Evolutionary conservation across 1,140 invertebrate genomes (phyloP), one percentile per base, ranked within the genome.

Genomic region (Protaetia brevitarsis): DNA sequence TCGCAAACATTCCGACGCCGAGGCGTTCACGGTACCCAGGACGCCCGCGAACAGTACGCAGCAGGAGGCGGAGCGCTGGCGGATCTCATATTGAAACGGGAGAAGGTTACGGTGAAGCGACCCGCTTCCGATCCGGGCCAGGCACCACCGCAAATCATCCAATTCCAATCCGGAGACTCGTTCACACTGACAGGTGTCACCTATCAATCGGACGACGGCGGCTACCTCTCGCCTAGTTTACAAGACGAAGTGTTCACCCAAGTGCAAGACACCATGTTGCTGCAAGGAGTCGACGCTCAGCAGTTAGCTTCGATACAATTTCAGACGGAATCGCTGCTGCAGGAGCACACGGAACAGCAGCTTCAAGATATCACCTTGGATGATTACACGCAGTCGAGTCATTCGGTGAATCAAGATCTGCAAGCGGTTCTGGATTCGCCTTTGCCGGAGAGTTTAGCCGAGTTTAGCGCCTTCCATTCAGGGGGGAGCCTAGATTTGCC

Each of bases 161-260:
- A 84, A 67, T 85, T 86, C 74, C 83, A 86, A 69, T 77, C 83
- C 58, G 76, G 81, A 5, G 80, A 83, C 26, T 82, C 83, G 41
- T 88, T 88, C 70, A 77, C 83, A 2, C 79, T 86, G 75, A 80
- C 82, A 4, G 86, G 85, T 62, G 87, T 88, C 51, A 83, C 82
- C 2, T 85, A 85, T 69, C 84, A 85, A 71, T 83, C 86, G 1
- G 88, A 88, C 59, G 88, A 88, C 58, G 88, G 87, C 27, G 88
- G 86, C 23, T 90, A 89, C 74, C 88, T 90, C 69, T 88, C 87
- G 67, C 87, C 88, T 1, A 86, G 84, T 67, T 78, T 90, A 23
- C 88, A 89, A 73, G 89, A 90, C 63, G 90, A 92, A 73, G 89
- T 92, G 0, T 92, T 87, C 69, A 83, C 90, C 68, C 90, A 88